Evolutionary conservation across 2,888 invertebrate genomes (phyloP).

Genomic region (Spilarctia lutea): DNA sequence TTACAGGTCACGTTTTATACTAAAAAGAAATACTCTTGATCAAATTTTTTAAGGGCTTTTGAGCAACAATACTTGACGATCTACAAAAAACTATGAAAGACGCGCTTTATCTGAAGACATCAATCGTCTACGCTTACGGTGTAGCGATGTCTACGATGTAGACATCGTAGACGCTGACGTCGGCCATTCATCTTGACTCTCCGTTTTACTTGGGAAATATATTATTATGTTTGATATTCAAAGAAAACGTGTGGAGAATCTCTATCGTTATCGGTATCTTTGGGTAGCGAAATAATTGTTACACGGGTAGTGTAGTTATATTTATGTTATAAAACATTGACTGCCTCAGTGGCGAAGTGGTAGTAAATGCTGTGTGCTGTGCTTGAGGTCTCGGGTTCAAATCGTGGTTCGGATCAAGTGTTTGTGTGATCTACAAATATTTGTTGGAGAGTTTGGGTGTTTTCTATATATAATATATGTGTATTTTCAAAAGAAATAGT

Average conservation of each 20-base stretch:
- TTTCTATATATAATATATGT: too few relatives aligned
- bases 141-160: slow-evolving; percentile 11
- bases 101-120: slow-evolving; percentile 9
- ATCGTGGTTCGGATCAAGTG: too few relatives aligned
- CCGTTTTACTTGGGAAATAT: neutral
- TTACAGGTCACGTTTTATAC: neutral
- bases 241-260: neutral
- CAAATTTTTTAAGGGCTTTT: slow-evolving; percentile 1
- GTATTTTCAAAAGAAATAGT: too few relatives aligned
- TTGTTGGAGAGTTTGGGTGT: too few relatives aligned
- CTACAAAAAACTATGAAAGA: neutral
- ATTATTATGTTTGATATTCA: neutral
- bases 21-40: neutral
- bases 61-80: neutral
- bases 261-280: neutral
- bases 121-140: neutral
- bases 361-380: too few relatives aligned
- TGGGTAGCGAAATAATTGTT: neutral
- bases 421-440: too few relatives aligned
- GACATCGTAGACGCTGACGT: neutral
- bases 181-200: neutral
- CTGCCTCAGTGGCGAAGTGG: too few relatives aligned
- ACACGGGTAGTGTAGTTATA: neutral
- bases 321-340: neutral
- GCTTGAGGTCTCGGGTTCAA: too few relatives aligned